phyloP scores from a whole-genome alignment of 2,113 vertebrate species.

The Tupaia chinensis region DNA sequence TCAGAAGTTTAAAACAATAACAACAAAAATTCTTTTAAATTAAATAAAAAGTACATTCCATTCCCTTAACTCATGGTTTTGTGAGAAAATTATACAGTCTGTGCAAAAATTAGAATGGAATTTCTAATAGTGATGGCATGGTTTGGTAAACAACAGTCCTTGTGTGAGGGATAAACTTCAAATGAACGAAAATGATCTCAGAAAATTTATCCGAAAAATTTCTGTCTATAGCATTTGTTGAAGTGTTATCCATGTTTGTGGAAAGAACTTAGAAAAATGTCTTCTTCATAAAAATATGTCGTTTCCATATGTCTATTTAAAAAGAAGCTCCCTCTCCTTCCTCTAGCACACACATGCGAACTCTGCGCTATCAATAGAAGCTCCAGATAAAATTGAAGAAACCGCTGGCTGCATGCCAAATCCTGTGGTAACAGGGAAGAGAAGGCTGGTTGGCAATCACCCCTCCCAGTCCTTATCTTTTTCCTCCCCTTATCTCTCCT shows the following conservation, averaged over 20 bases:
- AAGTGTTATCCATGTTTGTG: constrained; percentile 39
- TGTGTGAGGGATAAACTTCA: constrained; percentile 52
- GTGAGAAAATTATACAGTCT: background rate
- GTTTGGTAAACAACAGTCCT: constrained; percentile 54
- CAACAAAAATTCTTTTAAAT: background rate
- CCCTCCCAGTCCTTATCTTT: background rate
- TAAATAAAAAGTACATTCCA: constrained; percentile 57
- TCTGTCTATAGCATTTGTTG: constrained; percentile 39
- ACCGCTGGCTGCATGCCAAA: background rate
- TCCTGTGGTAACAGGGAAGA: background rate
- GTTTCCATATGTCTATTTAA: background rate
- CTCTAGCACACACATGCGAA: background rate
- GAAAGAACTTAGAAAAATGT: constrained; percentile 20
- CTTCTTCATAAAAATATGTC: constrained; percentile 47
- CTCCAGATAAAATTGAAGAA: constrained; percentile 61
- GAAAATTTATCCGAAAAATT: constrained; percentile 69
- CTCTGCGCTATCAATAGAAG: constrained; percentile 16
- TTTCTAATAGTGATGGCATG: constrained; percentile 40
- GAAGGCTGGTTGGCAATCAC: background rate
- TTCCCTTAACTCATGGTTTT: constrained; percentile 27
- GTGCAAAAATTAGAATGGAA: constrained; percentile 41
- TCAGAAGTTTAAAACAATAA: constrained; percentile 45
- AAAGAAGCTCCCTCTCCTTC: constrained; percentile 3
- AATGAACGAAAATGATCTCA: constrained; percentile 54
- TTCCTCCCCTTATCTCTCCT: background rate